A percentile compares a stretch with the other conserved stretches of the same genome.
These are phyloP conservation scores for Lepidurus couesii DNA, from an alignment of 1,140 invertebrate species.

Conservation along the genomic window DNA sequence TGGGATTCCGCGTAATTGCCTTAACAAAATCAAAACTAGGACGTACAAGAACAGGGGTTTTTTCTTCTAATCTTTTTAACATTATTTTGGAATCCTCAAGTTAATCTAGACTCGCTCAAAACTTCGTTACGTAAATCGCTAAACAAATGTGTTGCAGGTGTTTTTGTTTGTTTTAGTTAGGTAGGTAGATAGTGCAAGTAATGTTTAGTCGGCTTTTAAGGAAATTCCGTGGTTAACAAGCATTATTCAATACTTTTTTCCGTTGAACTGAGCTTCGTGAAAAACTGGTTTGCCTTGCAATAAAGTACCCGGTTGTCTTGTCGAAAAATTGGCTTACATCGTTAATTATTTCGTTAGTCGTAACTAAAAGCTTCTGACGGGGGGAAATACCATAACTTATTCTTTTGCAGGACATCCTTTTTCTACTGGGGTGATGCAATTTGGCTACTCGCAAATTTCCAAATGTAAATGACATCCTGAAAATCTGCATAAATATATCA, in stretches of 20 bases:
- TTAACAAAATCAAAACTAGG: slow-evolving; percentile 11
- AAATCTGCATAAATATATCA: no score
- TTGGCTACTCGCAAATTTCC: no score
- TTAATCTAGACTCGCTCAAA: slow-evolving; percentile 22
- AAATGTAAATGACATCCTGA: no score
- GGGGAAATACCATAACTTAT: no score
- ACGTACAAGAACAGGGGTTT: slow-evolving; percentile 18
- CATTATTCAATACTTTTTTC: neutral
- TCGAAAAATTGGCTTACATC: neutral
- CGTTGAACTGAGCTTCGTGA: neutral
- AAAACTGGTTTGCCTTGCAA: neutral
- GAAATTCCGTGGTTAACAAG: neutral
- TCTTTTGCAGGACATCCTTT: no score
- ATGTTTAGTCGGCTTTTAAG: neutral
- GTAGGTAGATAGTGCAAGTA: neutral
- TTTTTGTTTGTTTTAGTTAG: neutral
- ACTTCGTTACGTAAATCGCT: neutral
- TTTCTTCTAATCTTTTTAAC: neutral
- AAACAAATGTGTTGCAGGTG: neutral
- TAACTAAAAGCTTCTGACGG: no score
- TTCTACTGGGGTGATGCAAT: no score
- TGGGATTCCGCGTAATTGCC: neutral
- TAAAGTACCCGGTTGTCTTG: slow-evolving; percentile 5
- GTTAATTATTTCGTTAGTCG: neutral
- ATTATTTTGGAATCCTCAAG: slow-evolving; percentile 9